phyloP scores from a whole-genome alignment of 2,888 invertebrate genomes.

The Dexiosoma caninum region DNA sequence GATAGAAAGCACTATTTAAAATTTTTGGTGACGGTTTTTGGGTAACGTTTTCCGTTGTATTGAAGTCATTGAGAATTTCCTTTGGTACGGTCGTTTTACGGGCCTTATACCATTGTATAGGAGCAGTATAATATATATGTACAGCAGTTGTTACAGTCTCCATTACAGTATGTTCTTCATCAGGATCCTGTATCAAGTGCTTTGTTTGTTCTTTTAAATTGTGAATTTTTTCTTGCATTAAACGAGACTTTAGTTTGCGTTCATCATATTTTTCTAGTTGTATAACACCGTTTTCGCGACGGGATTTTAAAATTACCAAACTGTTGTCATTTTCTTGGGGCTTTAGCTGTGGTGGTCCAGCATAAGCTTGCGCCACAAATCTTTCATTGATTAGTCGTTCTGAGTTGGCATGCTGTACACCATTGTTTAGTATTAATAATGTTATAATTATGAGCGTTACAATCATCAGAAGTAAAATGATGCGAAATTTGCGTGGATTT shows the following conservation, averaged over 20 bases:
- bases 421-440: constrained; percentile 72
- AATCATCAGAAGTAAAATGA: constrained; percentile 73
- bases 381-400: constrained; percentile 73
- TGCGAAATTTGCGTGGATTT: constrained; percentile 76
- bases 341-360: constrained; percentile 23
- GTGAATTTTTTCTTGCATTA: constrained; percentile 75
- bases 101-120: constrained; percentile 76
- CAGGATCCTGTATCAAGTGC: constrained; percentile 67
- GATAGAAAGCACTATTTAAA: constrained; percentile 76
- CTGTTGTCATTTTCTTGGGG: constrained; percentile 32
- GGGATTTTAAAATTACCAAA: constrained; percentile 66
- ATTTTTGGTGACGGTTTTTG: constrained; percentile 66
- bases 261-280: constrained; percentile 78
- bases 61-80: constrained; percentile 59
- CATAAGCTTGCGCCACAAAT: constrained; percentile 72
- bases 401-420: constrained; percentile 68
- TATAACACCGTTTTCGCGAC: constrained; percentile 72
- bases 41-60: constrained; percentile 28
- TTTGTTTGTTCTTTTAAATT: constrained; percentile 70
- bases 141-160: constrained; percentile 72
- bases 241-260: constrained; percentile 74
- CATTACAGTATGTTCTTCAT: constrained; percentile 70
- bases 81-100: constrained; percentile 67
- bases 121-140: constrained; percentile 77
- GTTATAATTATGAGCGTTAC: constrained; percentile 73